Evolutionary conservation across 2,888 invertebrate genomes (phyloP), one percentile per base, ranked within the genome.

Genomic region (Apamea epomidion): DNA sequence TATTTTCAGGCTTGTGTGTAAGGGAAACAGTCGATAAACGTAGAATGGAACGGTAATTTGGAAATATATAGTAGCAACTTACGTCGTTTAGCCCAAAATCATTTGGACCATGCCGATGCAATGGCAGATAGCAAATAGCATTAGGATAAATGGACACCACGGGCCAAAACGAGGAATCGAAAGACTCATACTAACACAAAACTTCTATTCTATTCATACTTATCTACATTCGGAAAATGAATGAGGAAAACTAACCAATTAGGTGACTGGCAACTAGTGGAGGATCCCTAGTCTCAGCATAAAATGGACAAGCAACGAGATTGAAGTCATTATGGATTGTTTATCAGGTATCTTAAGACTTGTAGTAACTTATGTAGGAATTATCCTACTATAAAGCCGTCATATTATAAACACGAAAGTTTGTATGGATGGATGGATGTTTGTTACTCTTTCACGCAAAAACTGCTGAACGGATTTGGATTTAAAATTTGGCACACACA

Each of bases 1-100:
- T 73, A 69, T 78, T 77, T 62, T 83, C 8, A 51, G 54, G 29
- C 60, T 64, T 37, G 25, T 58, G 25, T 73, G 42, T 62, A 37
- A 68, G 10, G 1, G 25, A 78, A 64, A 76, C 29, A 74, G 29
- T 64, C n/a, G 18, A 64, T 29, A n/a, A 42, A 45, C 48, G 8
- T 69, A 29, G n/a, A 64, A 54, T 60, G 32, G 8, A 25, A 42
- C 14, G n/a, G 14, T 21, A 54, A 32, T 62, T 60, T 69, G 10
- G 18, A 18, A 25, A 76, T 68, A 54, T 45, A 37, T 32, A 29
- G n/a, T 29, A 68, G 68, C 25, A 45, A 60, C 2, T 60, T 37
- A 16, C 48, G 21, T 76, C n/a, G 21, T 75, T 58, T 29, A 16
- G 12, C 16, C 25, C 16, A 54, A 54, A 83, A 32, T 21, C 0